Conservation (phyloP, 2,113 vertebrate genomes). For the Panthera leo region DNA sequence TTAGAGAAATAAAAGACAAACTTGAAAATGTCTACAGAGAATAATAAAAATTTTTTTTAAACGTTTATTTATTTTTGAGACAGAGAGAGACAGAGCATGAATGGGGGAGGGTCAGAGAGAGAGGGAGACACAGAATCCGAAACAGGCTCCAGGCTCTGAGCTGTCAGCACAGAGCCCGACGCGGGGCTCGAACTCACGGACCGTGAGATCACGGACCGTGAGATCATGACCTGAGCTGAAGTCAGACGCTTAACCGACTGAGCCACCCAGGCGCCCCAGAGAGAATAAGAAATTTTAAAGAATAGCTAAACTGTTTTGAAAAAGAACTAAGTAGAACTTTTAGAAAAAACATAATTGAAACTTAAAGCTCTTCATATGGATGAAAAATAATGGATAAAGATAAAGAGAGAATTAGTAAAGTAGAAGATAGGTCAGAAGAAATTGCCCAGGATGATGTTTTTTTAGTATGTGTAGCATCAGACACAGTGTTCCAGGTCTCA, state of each 20-base stretch:
- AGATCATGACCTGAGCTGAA: no score
- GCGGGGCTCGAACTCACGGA: no score
- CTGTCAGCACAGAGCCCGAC: no score
- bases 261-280: not conserved
- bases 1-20: constrained; percentile 19
- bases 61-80: no score
- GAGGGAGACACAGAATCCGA: no score
- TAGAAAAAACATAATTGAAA: not conserved
- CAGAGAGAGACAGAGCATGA: no score
- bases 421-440: constrained; percentile 1
- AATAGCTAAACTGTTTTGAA: not conserved
- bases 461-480: not conserved
- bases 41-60: not conserved
- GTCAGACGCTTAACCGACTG: no score
- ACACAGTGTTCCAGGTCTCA: not conserved
- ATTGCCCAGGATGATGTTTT: not conserved
- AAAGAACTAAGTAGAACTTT: not conserved
- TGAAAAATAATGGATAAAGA: not conserved
- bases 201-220: no score
- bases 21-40: constrained; percentile 4
- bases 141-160: no score
- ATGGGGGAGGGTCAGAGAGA: no score
- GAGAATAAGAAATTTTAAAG: not conserved
- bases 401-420: constrained; percentile 24
- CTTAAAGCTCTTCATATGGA: not conserved